These are phyloP conservation scores for Philypnodon macrostomus DNA, from an alignment of 2,797 vertebrate genomes.

Conservation along the genomic window DNA sequence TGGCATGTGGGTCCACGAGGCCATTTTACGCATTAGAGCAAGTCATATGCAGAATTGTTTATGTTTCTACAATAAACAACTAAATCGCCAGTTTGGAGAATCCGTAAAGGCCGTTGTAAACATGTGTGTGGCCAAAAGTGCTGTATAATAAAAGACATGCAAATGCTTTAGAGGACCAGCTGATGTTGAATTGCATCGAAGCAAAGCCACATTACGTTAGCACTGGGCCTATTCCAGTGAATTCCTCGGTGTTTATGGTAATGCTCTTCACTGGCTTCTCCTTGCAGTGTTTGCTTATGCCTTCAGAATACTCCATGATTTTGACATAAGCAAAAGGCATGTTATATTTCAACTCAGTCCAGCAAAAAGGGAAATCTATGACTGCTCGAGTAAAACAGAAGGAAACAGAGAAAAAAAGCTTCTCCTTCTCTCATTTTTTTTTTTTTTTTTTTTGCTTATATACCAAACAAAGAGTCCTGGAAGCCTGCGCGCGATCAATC, in stretches of 20 bases:
- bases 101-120: background rate
- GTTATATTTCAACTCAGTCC: constrained; percentile 42
- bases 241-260: constrained; percentile 50
- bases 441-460: constrained; percentile 85
- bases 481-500: constrained; percentile 97
- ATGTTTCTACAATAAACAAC: no score
- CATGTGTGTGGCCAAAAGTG: background rate
- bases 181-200: constrained; percentile 35
- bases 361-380: constrained; percentile 28
- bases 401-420: constrained; percentile 56
- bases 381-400: constrained; percentile 42
- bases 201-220: constrained; percentile 31
- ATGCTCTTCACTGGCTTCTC: constrained; percentile 41
- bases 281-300: constrained; percentile 48
- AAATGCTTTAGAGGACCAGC: constrained; percentile 13
- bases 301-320: constrained; percentile 50
- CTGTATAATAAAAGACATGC: background rate
- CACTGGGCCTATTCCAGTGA: constrained; percentile 40
- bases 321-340: constrained; percentile 29
- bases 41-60: no score
- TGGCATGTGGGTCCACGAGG: no score
- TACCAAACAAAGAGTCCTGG: constrained; percentile 98
- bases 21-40: no score
- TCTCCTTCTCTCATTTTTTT: constrained; percentile 67
- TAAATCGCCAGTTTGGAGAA: no score